Conservation (phyloP, 2,797 vertebrate species). For the Pelodytes ibericus region DNA sequence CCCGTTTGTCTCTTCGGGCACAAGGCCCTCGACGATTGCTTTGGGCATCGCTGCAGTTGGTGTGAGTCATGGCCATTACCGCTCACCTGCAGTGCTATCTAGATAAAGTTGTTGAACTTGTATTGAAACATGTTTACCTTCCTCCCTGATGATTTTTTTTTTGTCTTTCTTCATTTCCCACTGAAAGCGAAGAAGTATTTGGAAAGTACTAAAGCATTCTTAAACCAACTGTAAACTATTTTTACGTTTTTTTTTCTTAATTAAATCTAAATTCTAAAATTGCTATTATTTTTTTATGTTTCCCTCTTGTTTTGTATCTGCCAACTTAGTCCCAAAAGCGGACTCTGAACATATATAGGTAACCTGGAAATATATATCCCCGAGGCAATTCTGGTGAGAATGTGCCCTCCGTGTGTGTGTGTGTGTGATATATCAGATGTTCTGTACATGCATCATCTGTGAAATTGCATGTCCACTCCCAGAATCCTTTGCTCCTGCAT, state of each 20-base stretch:
- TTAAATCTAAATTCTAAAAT: background rate
- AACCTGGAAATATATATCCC: background rate
- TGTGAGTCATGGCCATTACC: too few relatives aligned
- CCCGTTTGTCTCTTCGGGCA: too few relatives aligned
- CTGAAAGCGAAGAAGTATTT: too few relatives aligned
- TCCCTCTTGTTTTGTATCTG: background rate
- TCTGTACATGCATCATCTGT: slow-evolving; percentile 4
- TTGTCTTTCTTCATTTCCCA: too few relatives aligned
- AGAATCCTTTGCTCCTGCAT: background rate
- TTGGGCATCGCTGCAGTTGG: too few relatives aligned
- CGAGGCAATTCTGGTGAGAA: slow-evolving; percentile 29
- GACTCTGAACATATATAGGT: background rate
- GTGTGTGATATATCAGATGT: background rate
- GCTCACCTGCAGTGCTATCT: background rate
- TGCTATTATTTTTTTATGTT: background rate
- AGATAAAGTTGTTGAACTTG: background rate
- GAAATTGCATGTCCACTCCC: background rate
- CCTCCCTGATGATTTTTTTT: background rate
- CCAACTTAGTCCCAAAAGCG: background rate
- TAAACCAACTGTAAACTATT: too few relatives aligned
- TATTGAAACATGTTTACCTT: background rate
- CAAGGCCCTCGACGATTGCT: too few relatives aligned
- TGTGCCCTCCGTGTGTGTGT: background rate
- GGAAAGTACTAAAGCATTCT: too few relatives aligned
- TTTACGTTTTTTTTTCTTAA: too few relatives aligned